Conservation (phyloP, 1,140 invertebrate genomes). For the Thereuonema tuberculata region DNA sequence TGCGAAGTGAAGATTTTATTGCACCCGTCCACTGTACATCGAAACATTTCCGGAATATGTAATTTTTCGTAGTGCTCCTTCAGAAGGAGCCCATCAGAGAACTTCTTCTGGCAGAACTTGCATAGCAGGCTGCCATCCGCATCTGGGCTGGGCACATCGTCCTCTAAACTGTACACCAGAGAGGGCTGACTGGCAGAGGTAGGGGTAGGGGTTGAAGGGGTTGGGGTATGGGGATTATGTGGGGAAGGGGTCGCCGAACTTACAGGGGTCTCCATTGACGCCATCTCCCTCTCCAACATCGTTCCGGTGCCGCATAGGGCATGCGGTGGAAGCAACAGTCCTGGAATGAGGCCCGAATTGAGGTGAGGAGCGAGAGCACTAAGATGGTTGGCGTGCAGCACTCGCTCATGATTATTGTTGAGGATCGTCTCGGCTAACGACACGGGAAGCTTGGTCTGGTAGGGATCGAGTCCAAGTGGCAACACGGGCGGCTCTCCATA, state of each 20-base stretch:
- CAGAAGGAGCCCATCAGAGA: constrained; percentile 42
- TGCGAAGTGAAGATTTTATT: constrained; percentile 65
- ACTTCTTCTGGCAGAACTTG: constrained; percentile 45
- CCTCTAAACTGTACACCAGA: constrained; percentile 20
- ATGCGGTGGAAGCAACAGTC: constrained; percentile 8
- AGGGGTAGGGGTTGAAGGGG: constrained; percentile 30
- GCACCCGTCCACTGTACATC: constrained; percentile 61
- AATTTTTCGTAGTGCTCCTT: constrained; percentile 50
- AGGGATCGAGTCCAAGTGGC: constrained; percentile 37
- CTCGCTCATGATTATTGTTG: constrained; percentile 32
- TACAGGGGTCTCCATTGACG: constrained; percentile 22
- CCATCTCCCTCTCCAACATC: constrained; percentile 13
- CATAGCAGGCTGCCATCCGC: constrained; percentile 48
- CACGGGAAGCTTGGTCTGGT: constrained; percentile 32
- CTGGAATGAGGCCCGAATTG: background rate
- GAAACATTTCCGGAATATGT: constrained; percentile 56
- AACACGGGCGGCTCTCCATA: constrained; percentile 53
- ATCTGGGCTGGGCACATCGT: constrained; percentile 22
- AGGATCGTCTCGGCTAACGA: constrained; percentile 29
- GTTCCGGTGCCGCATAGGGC: constrained; percentile 10
- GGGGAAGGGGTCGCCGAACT: constrained; percentile 36
- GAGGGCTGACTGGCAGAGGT: background rate
- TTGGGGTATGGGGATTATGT: constrained; percentile 24
- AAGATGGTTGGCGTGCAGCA: constrained; percentile 22
- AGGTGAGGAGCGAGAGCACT: constrained; percentile 3